phyloP scores from a whole-genome alignment of 2,113 vertebrate species.

The Shinisaurus crocodilurus region DNA sequence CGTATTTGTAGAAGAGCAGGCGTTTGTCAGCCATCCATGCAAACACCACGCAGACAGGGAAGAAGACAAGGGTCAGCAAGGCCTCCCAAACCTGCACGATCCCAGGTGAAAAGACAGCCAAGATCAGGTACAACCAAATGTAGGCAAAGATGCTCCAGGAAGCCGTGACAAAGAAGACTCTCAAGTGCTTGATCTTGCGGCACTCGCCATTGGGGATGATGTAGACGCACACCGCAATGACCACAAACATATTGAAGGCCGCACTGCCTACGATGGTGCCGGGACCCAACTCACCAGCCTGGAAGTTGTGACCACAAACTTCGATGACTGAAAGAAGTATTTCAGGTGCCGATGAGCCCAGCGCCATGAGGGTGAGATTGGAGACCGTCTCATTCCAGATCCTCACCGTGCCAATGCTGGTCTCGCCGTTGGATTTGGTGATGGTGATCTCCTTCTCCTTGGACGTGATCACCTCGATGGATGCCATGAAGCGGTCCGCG shows the following conservation, averaged over 20 bases:
- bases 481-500: slow-evolving; percentile 97
- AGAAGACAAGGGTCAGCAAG: slow-evolving; percentile 90
- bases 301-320: slow-evolving; percentile 91
- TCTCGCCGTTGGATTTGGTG: slow-evolving; percentile 95
- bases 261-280: slow-evolving; percentile 96
- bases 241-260: slow-evolving; percentile 99
- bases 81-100: slow-evolving; percentile 96
- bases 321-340: slow-evolving; percentile 95
- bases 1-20: slow-evolving; percentile 97
- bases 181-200: slow-evolving; percentile 92
- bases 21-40: slow-evolving; percentile 96
- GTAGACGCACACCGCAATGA: slow-evolving; percentile 92
- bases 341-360: slow-evolving; percentile 95
- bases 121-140: slow-evolving; percentile 96
- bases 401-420: slow-evolving; percentile 90
- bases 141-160: slow-evolving; percentile 99
- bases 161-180: slow-evolving; percentile 96
- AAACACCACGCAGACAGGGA: slow-evolving; percentile 92
- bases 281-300: slow-evolving; percentile 89
- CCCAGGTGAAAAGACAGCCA: slow-evolving; percentile 89
- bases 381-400: slow-evolving; percentile 99
- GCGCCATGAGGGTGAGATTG: slow-evolving; percentile 93
- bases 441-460: slow-evolving; percentile 98
- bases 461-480: slow-evolving; percentile 98
- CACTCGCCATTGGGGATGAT: slow-evolving; percentile 88